Base-by-base conservation (phyloP, 1,140 invertebrate species). In the Zophobas morio region DNA sequence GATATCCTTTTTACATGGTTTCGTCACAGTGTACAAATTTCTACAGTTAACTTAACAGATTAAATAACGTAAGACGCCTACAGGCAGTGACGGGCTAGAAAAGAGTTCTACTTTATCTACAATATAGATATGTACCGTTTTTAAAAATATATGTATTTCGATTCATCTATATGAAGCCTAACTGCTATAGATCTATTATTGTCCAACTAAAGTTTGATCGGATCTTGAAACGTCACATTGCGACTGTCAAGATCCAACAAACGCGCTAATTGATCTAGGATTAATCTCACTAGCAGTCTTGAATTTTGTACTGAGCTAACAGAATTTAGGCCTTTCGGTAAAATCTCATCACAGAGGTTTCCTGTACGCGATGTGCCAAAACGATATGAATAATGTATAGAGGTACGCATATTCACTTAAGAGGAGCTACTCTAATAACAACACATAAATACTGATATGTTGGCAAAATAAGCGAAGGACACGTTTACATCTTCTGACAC, bases 251-350 rank as follows among this genome's bases (percentile, higher is more conserved):
- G 47, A 71, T 47, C 66, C 66, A 70, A 70, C 46, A 42, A 70
- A 70, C 46, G n/a, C 40, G n/a, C 39, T 66, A 51, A 72, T 74
- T 74, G 53, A 40, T 46, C 72, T 74, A 74, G 8, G 46, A 56
- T 56, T 56, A 39, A 56, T 73, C 46, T 76, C 60, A 79, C 60
- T 78, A 74, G 66, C 81, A 79, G 81, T 82, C 79, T 81, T 79
- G 6, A 63, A 74, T 71, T 80, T 80, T 81, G 76, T 81, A 81
- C 80, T 81, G 80, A 73, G 78, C 74, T 78, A 82, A 77, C n/a
- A 73, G 70, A 78, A 78, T 76, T 76, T 76, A 76, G 66, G 75
- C 75, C 75, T 46, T 57, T 76, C 6, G 40, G 49, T 49, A 79
- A 79, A 76, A 79, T 76, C 75, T 79, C 78, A 76, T 73, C 78